phyloP scores from a whole-genome alignment of 2,888 invertebrate species.

The Dysmachus trigonus region DNA sequence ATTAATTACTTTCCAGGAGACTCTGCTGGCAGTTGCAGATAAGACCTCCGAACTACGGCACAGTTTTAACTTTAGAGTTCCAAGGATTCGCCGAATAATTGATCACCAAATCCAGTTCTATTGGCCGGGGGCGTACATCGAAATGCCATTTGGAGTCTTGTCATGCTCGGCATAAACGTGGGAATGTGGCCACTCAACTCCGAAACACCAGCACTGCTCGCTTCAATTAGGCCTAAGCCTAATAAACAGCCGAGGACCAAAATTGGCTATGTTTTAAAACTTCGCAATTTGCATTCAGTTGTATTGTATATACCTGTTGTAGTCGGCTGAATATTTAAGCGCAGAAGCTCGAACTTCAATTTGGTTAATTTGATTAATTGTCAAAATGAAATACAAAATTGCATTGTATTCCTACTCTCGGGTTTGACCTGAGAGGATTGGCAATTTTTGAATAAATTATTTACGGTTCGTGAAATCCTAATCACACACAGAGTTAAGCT shows the following conservation, averaged over 20 bases:
- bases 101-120: neutral
- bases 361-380: neutral
- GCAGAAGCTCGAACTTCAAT: neutral
- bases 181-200: neutral
- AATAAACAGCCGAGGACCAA: neutral
- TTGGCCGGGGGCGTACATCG: neutral
- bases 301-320: neutral
- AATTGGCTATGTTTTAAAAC: neutral
- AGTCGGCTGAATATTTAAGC: neutral
- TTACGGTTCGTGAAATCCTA: neutral
- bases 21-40: neutral
- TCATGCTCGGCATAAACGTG: neutral
- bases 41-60: neutral
- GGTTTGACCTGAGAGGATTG: neutral
- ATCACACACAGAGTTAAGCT: neutral
- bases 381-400: neutral
- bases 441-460: neutral
- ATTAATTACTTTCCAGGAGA: conserved; percentile 8
- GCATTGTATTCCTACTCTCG: neutral
- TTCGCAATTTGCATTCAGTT: neutral
- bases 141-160: neutral
- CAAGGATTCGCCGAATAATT: neutral
- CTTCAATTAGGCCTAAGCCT: neutral
- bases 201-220: neutral
- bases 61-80: neutral